Evolutionary conservation across 2,888 invertebrate species (phyloP).

Genomic region (Brachypalpus laphriformis): DNA sequence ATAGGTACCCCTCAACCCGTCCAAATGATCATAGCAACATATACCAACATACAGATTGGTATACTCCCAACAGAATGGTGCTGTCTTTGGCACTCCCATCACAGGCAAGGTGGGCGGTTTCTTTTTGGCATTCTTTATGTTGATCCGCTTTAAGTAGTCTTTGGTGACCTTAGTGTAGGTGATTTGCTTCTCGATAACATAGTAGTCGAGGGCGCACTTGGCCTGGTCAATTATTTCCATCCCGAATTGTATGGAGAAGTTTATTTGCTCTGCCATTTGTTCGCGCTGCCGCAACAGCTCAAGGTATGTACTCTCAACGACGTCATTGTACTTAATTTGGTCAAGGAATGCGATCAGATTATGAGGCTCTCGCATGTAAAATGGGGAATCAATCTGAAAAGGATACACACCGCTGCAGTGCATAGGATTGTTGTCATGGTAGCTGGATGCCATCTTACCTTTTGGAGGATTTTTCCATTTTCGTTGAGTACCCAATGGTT

Average conservation of each 20-base stretch:
- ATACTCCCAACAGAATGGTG: constrained; percentile 77
- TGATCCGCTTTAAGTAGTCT: constrained; percentile 79
- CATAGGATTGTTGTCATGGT: neutral
- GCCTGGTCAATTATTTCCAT: constrained; percentile 81
- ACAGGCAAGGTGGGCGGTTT: constrained; percentile 53
- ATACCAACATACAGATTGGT: constrained; percentile 75
- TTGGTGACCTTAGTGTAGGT: constrained; percentile 78
- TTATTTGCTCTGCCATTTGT: constrained; percentile 80
- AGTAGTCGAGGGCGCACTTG: constrained; percentile 80
- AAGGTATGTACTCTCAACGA: constrained; percentile 79
- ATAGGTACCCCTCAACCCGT: constrained; percentile 77
- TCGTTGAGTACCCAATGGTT: constrained; percentile 81
- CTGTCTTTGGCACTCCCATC: constrained; percentile 42
- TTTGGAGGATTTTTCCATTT: constrained; percentile 79
- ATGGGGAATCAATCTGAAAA: constrained; percentile 79
- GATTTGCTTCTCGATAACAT: constrained; percentile 78
- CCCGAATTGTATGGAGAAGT: constrained; percentile 80
- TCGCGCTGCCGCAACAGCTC: constrained; percentile 80
- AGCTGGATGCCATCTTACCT: constrained; percentile 73
- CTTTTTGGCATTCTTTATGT: constrained; percentile 77
- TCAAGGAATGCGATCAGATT: constrained; percentile 81
- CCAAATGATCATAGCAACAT: constrained; percentile 79
- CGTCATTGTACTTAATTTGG: constrained; percentile 81
- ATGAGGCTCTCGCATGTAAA: constrained; percentile 80
- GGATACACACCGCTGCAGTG: neutral